Evolutionary conservation across 1,140 invertebrate genomes (phyloP), one percentile per base, ranked within the genome.

Genomic region (Drosophila tropicalis): DNA sequence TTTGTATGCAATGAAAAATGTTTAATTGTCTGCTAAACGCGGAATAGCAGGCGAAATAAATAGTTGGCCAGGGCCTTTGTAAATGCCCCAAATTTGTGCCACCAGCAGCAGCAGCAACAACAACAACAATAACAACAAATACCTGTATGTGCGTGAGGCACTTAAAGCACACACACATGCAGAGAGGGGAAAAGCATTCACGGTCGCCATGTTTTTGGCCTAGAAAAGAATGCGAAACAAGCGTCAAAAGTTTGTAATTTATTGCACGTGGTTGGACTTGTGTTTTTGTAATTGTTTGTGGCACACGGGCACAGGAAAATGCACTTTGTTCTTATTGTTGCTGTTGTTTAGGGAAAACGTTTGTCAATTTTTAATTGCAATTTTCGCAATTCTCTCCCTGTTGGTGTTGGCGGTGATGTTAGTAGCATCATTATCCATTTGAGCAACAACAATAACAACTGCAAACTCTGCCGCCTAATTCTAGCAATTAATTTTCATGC

Each of bases 401-500:
- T 29, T 29, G 29, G 29, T 29, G 22, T 25, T 25, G 29, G 29
- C 6, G 29, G 3, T 29, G 29, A 29, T 29, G 29, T 29, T 29
- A 29, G 29, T 56, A 66, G 51, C 83, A 64, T 87, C 74, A 85
- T 84, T 86, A 78, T 69, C 64, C 54, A 36, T 51, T 13, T 36
- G 0, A 47, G 17, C 15, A 47, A 47, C 44, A 47, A 47, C 44
- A 51, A 51, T 19, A 51, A 22, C 44, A 51, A 19, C 22, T n/a
- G n/a, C n/a, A n/a, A 51, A 51, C 44, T 51, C 76, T 73, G 76
- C 76, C 71, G 73, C 82, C 83, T 90, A 81, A 87, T 90, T 87
- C 82, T 22, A 83, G 76, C 82, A 90, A 90, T 90, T 90, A 90
- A 90, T 90, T 90, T 90, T 87, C 82, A 87, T 78, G 76, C 86